A percentile compares a stretch with the other conserved stretches of the same genome.
Evolutionary conservation across 2,888 invertebrate genomes (phyloP).

Genomic region (Saturnia pavonia): DNA sequence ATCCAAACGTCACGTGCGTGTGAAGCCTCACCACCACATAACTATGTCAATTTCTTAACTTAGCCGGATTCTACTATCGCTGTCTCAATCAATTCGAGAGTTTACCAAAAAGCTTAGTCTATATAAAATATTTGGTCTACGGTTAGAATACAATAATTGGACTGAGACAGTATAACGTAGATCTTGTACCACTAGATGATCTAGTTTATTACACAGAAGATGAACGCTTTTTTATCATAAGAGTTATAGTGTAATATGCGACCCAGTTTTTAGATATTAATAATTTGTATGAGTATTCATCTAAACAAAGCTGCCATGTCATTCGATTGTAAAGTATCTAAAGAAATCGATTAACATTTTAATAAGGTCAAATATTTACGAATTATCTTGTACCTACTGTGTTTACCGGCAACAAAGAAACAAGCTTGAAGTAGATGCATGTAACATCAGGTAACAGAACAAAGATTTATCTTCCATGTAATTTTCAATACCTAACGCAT

Average conservation of each 20-base stretch:
- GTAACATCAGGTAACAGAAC: slow-evolving; percentile 7
- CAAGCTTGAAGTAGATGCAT: neutral
- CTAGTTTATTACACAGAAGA: no score
- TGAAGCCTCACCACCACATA: neutral
- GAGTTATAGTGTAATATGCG: no score
- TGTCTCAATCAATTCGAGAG: neutral
- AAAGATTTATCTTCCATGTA: slow-evolving; percentile 19
- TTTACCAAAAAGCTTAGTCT: neutral
- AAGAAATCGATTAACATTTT: no score
- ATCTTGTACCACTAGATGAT: neutral
- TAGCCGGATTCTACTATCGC: neutral
- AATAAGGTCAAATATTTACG: no score
- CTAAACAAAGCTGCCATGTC: no score
- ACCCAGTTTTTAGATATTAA: no score
- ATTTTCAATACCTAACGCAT: slow-evolving; percentile 26
- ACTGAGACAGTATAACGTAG: neutral
- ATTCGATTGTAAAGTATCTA: no score
- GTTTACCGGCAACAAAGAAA: slow-evolving; percentile 6
- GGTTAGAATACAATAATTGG: neutral
- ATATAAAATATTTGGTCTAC: neutral
- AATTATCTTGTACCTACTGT: no score
- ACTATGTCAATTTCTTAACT: neutral
- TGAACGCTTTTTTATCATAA: no score
- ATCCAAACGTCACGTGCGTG: neutral
- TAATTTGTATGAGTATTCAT: no score